Evolutionary conservation across 2,888 invertebrate genomes (phyloP).

Genomic region (Andrena dorsata): DNA sequence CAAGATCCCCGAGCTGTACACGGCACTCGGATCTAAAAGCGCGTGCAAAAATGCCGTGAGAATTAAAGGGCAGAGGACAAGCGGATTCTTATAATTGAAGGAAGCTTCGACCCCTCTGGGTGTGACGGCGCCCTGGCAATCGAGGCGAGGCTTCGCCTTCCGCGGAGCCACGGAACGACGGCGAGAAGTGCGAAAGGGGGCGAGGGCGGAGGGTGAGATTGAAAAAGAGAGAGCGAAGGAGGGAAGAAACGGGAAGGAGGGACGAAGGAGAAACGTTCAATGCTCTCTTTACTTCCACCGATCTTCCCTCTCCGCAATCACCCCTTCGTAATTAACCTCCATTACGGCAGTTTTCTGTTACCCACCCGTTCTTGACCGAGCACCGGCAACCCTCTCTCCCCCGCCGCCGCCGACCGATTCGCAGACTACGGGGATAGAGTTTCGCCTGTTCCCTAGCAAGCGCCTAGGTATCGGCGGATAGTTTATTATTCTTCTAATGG

Average conservation of each 20-base stretch:
- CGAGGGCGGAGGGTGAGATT: constrained; percentile 21
- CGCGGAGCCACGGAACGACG: constrained; percentile 49
- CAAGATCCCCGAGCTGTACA: too few relatives aligned
- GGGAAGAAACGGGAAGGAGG: constrained; percentile 21
- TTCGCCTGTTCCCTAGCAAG: constrained; percentile 64
- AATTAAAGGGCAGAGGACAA: constrained; percentile 69
- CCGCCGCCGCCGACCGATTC: not conserved
- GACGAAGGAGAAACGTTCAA: constrained; percentile 49
- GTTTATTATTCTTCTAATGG: constrained; percentile 73
- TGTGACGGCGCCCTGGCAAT: constrained; percentile 74
- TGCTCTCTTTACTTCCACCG: constrained; percentile 55
- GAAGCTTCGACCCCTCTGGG: constrained; percentile 66
- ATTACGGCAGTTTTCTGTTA: constrained; percentile 75
- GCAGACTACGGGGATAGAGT: constrained; percentile 53
- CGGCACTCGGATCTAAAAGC: not conserved
- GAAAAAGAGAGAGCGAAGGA: constrained; percentile 29
- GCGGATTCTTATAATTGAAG: constrained; percentile 76
- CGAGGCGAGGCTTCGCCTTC: constrained; percentile 58
- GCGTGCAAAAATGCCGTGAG: constrained; percentile 31
- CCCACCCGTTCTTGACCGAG: constrained; percentile 40
- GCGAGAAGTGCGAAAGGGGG: constrained; percentile 35
- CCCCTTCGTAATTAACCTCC: constrained; percentile 77
- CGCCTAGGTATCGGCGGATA: constrained; percentile 67
- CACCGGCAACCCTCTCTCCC: constrained; percentile 11
- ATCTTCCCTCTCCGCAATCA: constrained; percentile 67